Percentiles rank a stretch among this genome's conserved stretches.
Conservation (phyloP, 1,140 invertebrate genomes). For the Condylostylus longicornis region DNA sequence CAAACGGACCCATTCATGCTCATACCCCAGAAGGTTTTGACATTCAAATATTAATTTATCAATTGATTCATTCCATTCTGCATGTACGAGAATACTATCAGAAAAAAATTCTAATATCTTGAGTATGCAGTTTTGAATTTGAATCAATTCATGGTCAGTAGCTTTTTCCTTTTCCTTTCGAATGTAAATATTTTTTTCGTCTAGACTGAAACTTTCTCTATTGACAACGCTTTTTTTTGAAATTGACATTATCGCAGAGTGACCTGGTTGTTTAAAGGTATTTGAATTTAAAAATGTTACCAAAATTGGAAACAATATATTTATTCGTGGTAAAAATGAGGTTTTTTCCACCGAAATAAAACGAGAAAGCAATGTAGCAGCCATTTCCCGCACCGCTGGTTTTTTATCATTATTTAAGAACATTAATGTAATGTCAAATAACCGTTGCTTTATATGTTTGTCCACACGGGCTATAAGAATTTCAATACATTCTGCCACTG, state of each 20-base stretch:
- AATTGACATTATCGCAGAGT: conserved; percentile 18
- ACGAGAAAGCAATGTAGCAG: conserved; percentile 44
- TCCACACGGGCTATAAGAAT: conserved; percentile 42
- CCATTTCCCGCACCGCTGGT: conserved; percentile 41
- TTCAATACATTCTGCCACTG: conserved; percentile 49
- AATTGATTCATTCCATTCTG: conserved; percentile 30
- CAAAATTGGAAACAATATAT: conserved; percentile 40
- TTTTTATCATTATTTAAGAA: conserved; percentile 53
- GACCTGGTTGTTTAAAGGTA: conserved; percentile 12
- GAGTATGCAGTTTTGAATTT: conserved; percentile 38
- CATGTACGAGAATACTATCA: conserved; percentile 29
- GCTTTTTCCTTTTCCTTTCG: conserved; percentile 26
- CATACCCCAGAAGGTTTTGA: conserved; percentile 46
- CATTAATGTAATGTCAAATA: conserved; percentile 47
- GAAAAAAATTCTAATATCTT: conserved; percentile 37
- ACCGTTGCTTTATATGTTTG: conserved; percentile 38
- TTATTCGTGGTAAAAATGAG: conserved; percentile 46
- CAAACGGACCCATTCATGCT: conserved; percentile 53
- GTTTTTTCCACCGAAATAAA: conserved; percentile 57
- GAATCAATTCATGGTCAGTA: conserved; percentile 39
- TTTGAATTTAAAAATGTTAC: conserved; percentile 30
- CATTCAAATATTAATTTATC: conserved; percentile 55
- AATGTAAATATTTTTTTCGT: conserved; percentile 20
- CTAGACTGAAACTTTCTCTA: conserved; percentile 1
- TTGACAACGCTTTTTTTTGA: not conserved